Percentiles rank a stretch among this genome's conserved stretches.
Conservation (phyloP, 2,113 vertebrate species). For the Taxidea taxus region DNA sequence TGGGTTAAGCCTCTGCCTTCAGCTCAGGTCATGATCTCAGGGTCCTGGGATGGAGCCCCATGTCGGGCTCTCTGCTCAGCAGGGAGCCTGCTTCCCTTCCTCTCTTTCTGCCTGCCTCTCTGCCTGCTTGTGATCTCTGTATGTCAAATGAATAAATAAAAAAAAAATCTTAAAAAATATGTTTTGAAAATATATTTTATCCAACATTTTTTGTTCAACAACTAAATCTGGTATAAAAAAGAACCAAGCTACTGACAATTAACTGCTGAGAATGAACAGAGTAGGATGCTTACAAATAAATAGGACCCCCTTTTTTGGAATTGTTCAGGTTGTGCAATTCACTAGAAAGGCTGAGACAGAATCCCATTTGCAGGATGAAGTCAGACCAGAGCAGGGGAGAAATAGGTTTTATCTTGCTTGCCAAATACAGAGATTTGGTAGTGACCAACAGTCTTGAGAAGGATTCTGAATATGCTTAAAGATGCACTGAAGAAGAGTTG, state of each 20-base stretch:
- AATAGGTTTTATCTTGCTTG: neutral
- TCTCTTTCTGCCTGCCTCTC: too few relatives aligned
- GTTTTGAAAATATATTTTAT: neutral
- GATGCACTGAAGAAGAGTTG: neutral
- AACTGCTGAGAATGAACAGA: neutral
- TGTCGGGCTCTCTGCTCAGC: too few relatives aligned
- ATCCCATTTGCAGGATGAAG: neutral
- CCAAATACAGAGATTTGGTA: neutral
- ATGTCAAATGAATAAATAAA: too few relatives aligned
- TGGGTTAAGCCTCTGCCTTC: too few relatives aligned
- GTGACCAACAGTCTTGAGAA: neutral
- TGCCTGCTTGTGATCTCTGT: too few relatives aligned
- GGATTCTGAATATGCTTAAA: neutral
- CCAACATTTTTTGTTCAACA: neutral
- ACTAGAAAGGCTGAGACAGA: neutral
- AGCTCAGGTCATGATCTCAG: too few relatives aligned
- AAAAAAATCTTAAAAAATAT: neutral
- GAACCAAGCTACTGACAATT: neutral
- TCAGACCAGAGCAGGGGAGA: neutral
- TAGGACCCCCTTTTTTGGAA: neutral
- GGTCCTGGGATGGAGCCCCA: too few relatives aligned
- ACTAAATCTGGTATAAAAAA: neutral
- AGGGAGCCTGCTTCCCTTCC: too few relatives aligned
- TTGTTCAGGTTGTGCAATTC: neutral
- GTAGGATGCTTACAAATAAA: neutral